Evolutionary conservation across 2,888 invertebrate species (phyloP).

Genomic region (Allacma fusca): DNA sequence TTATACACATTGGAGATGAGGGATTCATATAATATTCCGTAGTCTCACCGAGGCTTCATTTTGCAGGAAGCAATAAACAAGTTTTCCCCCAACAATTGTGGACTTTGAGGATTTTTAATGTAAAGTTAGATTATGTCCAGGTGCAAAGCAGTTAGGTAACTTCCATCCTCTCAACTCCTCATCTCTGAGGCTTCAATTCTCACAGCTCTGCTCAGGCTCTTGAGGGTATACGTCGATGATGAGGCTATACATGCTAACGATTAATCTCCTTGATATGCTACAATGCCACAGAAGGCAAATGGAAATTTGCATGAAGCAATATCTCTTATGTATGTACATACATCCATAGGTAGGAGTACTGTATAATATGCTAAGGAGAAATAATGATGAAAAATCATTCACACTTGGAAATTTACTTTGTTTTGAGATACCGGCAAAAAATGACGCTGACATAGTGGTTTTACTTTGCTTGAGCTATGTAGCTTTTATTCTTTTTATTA

Average conservation of each 20-base stretch:
- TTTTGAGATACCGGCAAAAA: conserved; percentile 17
- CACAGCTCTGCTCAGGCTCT: too few species aligned
- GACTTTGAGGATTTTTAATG: background rate
- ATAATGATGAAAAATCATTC: conserved; percentile 19
- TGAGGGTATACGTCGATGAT: too few species aligned
- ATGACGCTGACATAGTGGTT: background rate
- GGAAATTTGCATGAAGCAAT: conserved; percentile 8
- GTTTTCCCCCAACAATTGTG: background rate
- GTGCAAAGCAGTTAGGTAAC: conserved; percentile 32
- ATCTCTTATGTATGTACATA: background rate
- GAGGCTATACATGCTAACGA: too few species aligned
- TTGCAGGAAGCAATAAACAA: conserved; percentile 41
- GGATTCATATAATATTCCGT: conserved; percentile 19
- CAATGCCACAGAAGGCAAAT: conserved; percentile 9
- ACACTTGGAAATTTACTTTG: background rate
- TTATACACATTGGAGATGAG: conserved; percentile 22
- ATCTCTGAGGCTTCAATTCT: too few species aligned
- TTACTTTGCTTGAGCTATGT: background rate
- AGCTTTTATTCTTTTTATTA: background rate
- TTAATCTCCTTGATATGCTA: conserved; percentile 1
- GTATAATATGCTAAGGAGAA: background rate
- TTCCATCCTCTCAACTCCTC: conserved; percentile 23
- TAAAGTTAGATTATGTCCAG: conserved; percentile 32
- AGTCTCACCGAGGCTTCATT: conserved; percentile 14
- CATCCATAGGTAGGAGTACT: background rate